Percentiles rank a stretch among this genome's conserved stretches.
Conservation (phyloP, 2,113 vertebrate genomes). For the Tyrannus savana region DNA sequence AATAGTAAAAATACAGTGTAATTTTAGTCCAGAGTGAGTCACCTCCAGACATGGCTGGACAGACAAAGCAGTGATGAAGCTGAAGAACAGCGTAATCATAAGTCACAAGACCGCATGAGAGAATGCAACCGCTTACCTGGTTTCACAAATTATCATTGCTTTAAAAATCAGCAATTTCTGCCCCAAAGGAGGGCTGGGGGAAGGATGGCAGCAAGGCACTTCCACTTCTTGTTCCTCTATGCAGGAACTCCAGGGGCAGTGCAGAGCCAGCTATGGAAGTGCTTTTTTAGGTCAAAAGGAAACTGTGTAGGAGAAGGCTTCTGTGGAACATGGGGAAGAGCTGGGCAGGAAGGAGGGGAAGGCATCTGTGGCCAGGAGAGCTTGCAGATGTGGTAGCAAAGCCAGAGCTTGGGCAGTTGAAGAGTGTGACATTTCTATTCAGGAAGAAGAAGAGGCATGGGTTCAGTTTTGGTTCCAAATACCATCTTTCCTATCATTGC, state of each 20-base stretch:
- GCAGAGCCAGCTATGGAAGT: neutral
- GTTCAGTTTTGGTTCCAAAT: neutral
- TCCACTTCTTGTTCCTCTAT: rapidly evolving
- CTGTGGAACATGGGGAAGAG: neutral
- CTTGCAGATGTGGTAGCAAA: neutral
- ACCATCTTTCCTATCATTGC: neutral
- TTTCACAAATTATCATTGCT: neutral
- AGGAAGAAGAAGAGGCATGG: neutral
- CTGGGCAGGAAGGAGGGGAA: neutral
- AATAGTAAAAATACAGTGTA: neutral
- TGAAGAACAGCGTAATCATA: neutral
- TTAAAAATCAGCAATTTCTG: neutral
- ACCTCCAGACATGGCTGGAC: neutral
- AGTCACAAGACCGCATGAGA: neutral
- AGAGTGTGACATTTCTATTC: neutral
- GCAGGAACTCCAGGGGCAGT: neutral
- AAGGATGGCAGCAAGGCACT: neutral
- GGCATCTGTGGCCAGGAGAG: neutral
- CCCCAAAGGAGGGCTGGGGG: neutral
- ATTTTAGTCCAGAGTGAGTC: neutral
- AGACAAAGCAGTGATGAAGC: neutral
- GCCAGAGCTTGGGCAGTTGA: neutral
- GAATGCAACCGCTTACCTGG: neutral
- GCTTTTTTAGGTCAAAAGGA: neutral
- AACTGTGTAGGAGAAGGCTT: neutral